Base-by-base conservation (phyloP, 2,113 vertebrate species). In the Ailuropoda melanoleuca region DNA sequence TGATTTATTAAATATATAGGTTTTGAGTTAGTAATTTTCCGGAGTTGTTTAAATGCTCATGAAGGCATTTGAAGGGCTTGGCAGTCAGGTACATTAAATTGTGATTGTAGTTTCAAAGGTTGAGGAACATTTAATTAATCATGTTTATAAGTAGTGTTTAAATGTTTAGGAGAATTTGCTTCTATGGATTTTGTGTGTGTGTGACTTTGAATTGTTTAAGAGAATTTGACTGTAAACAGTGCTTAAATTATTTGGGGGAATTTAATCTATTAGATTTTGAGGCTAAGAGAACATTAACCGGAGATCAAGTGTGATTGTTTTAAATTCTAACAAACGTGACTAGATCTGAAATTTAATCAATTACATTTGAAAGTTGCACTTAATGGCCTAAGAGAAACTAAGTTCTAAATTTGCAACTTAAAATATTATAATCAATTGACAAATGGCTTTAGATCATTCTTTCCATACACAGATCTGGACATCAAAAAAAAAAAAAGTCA, bases 1-100 rank as follows among this genome's bases (percentile, higher is more conserved):
- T 70, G 86, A 90, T 87, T 82, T 90, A 53, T 66, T 85, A 89
- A 83, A 43, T 34, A 55, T 50, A 50, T 39, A 53, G 24, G 5
- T 66, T 80, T 92, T 75, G 37, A 93, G 94, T 88, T 50, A 37
- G 55, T 68, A 55, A 75, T 89, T 81, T 81, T 74, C 37, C 43
- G 48, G 60, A 72, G 55, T 87, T 74, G 43, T 62, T 97, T 37
- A 77, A 94, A 18, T 48, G 14, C 4, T 84, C 64, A 60, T 9
- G 60, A 70, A 62, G 29, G 53, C 1, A 7, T n/a, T n/a, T 68
- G 77, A 81, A 97, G 15, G n/a, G n/a, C 60, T 97, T 85, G 6
- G 62, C 58, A 95, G 85, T 94, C 60, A 94, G 62, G 78, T 48
- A 43, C 43, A 37, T 95, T 88, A 84, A 82, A 84, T 84, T 88